Base-by-base conservation (phyloP, 2,113 vertebrate genomes). In the Gymnarchus niloticus region DNA sequence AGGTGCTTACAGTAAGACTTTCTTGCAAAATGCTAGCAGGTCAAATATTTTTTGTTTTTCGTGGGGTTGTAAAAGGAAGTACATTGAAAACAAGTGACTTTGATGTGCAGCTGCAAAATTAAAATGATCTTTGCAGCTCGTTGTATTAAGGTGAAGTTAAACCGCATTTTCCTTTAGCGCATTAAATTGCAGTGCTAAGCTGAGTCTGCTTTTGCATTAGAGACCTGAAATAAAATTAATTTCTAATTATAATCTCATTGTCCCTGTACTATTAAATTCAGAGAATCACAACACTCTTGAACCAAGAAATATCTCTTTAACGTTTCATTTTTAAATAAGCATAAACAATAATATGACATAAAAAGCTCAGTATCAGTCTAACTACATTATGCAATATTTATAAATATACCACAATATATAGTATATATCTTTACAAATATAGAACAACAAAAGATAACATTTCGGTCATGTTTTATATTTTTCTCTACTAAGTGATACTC, bases 1-100 rank as follows among this genome's bases (percentile, higher is more conserved):
- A 77, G 81, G 82, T 83, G 51, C 56, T 76, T 86, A 83, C 86
- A 84, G 81, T 49, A 28, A 83, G 51, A 83, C 52, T 54, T 28
- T 69, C 91, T 93, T 91, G 89, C 93, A 93, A 94, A 94, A 93
- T 8, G 54, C 88, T 89, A 92, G 89, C 88, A 23, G 82, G 88
- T 94, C 92, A 94, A 91, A 91, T 91, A 91, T 85, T 89, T 83
- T 61, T 87, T 77, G 51, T 52, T 92, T 73, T 92, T 94, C 92
- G 92, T 19, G 17, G 87, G 1, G 52, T 57, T 91, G 91, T 88
- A 89, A 93, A 93, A 93, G 4, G 86, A 83, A 56, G 88, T 84
- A 85, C 77, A 87, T 85, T 6, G 88, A 21, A 90, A 91, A 77
- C 86, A 41, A 52, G 88, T 87, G 87, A 4, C 87, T 90, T 91